Base-by-base conservation (phyloP, 53 echinoderm and acorn worm species). In the Paelopatides confundens region DNA sequence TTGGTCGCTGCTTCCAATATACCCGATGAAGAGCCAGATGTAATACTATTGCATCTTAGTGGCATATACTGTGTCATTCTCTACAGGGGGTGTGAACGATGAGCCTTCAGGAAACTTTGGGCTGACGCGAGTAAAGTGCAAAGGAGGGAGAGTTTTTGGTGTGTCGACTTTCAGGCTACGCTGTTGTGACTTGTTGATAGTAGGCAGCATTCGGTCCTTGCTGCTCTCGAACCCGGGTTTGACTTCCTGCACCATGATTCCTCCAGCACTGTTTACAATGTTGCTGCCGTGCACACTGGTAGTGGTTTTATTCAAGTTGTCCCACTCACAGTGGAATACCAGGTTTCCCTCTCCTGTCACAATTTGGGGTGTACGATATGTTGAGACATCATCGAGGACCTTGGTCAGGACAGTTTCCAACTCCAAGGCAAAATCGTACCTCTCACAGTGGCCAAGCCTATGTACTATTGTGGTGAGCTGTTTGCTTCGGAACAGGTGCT, bases 171-270 rank as follows among this genome's bases (percentile, higher is more conserved):
- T 66, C 46, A 81, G 15, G 38, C 30, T 29, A 30, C 82, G 26
- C 65, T 66, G 30, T 36, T 48, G 17, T 14, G 30, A 29, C 40
- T 58, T 81, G n/a, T 85, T 31, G 58, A 67, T 14, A 33, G 64
- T 2, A 65, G 90, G 90, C 14, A 77, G 50, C 33, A 31, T 62
- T 28, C 78, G 62, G 8, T 4, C 62, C 24, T 84, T 62, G 31
- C 8, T 5, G 40, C 40, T 40, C 40, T 40, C 6, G 40, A 10
- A 7, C 10, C 40, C 40, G 10, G 38, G 66, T 24, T 23, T 86
- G 13, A 79, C 68, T 31, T 90, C 85, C 69, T 86, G 90, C 2
- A 90, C 76, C 90, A 90, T 90, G 66, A 90, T 90, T 8, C 90
- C 90, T 2, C 78, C 86, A 15, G 90, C 62, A 28, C 81, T 86